Conservation (phyloP, 2,113 vertebrate genomes). For the Tetrax tetrax region DNA sequence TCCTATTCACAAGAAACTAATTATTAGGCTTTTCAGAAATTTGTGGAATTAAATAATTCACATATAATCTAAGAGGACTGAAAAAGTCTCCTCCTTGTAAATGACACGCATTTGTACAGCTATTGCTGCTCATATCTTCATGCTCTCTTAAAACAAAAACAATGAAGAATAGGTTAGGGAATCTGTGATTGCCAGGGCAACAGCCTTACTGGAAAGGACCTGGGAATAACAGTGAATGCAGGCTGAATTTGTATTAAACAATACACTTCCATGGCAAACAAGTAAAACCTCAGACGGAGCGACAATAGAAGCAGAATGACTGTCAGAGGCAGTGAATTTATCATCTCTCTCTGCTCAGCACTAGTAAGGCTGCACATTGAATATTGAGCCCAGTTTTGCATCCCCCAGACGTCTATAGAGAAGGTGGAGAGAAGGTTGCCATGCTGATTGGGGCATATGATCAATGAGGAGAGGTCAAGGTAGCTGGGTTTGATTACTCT, state of each 20-base stretch:
- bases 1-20: neutral
- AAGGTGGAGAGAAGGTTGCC: neutral
- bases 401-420: neutral
- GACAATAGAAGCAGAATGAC: neutral
- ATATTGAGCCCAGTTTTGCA: neutral
- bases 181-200: neutral
- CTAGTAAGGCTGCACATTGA: neutral
- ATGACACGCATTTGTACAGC: neutral
- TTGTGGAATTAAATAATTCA: neutral
- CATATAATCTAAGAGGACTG: neutral
- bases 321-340: neutral
- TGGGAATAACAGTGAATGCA: neutral
- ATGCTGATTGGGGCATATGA: neutral
- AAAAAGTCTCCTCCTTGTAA: neutral
- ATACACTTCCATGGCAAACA: neutral
- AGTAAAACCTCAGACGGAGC: neutral
- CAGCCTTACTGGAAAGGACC: neutral
- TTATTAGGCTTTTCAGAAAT: neutral
- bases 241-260: neutral
- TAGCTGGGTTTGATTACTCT: neutral
- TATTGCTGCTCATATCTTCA: neutral
- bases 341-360: neutral
- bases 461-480: accelerated
- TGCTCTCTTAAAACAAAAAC: neutral
- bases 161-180: neutral